These are phyloP conservation scores for Neopelma chrysocephalum DNA, from an alignment of 2,797 vertebrate species.

Conservation along the genomic window DNA sequence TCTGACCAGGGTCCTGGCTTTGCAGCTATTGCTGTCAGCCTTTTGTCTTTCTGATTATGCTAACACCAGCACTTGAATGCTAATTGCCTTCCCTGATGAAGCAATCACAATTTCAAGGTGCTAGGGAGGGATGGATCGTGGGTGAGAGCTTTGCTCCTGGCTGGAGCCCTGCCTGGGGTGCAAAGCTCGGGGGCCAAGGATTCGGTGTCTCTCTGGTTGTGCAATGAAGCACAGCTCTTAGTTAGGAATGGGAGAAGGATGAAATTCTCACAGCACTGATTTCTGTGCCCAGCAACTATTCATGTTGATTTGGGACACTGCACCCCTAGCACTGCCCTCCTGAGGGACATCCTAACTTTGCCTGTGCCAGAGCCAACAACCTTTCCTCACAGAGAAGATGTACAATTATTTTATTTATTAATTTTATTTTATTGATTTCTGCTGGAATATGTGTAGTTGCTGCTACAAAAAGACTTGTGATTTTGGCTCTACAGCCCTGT, in stretches of 20 bases:
- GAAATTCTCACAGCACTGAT: background rate
- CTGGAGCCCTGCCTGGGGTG: background rate
- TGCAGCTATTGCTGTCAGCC: conserved; percentile 28
- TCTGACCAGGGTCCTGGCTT: conserved; percentile 31
- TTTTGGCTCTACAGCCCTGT: background rate
- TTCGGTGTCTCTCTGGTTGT: background rate
- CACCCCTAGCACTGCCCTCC: background rate
- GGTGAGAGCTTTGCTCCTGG: background rate
- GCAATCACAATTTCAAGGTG: background rate
- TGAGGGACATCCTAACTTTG: rapidly evolving
- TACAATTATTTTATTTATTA: background rate
- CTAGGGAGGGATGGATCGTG: background rate
- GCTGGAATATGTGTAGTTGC: background rate
- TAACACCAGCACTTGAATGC: conserved; percentile 54
- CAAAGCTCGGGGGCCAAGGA: background rate
- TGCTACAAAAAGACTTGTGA: background rate
- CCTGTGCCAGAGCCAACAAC: background rate
- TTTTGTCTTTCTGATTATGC: conserved; percentile 62
- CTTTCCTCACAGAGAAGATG: background rate
- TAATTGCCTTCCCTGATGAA: conserved; percentile 49
- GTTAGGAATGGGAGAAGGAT: background rate
- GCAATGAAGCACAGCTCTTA: background rate
- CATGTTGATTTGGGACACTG: background rate
- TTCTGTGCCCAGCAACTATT: background rate
- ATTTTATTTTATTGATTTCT: background rate